Percentiles rank a stretch among this genome's conserved stretches.
These are phyloP conservation scores for Catagonus wagneri DNA, from an alignment of 2,113 vertebrate species.

Conservation along the genomic window DNA sequence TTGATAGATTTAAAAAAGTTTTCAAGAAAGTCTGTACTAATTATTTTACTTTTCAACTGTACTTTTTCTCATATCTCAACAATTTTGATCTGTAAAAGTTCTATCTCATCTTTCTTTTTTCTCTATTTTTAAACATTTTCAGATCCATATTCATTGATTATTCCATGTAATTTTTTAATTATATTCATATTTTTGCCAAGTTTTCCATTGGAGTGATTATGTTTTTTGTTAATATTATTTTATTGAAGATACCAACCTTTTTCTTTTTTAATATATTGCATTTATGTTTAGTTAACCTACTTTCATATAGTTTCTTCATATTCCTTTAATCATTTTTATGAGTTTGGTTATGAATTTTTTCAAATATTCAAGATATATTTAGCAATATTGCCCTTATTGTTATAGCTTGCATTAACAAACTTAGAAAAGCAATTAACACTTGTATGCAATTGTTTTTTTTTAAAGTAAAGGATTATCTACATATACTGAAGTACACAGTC, in stretches of 20 bases:
- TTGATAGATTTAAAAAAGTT: background rate
- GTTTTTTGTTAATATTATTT: background rate
- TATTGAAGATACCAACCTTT: background rate
- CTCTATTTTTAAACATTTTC: background rate
- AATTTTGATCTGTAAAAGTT: background rate
- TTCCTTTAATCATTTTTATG: background rate
- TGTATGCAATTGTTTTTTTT: background rate
- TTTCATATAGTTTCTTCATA: background rate
- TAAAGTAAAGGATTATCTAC: background rate
- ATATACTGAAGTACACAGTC: background rate
- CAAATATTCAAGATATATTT: background rate
- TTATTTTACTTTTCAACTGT: background rate
- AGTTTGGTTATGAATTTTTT: background rate
- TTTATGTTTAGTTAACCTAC: slow-evolving; percentile 2
- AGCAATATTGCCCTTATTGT: background rate
- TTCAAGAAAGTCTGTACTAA: background rate
- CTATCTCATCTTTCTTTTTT: background rate
- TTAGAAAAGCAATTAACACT: background rate
- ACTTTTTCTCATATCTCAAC: background rate
- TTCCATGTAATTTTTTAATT: background rate
- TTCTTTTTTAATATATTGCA: background rate
- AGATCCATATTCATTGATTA: background rate
- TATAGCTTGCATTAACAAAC: background rate
- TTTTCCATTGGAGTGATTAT: background rate
- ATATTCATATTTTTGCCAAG: background rate